These are phyloP conservation scores for Cephus rjabovi DNA, from an alignment of 2,888 invertebrate genomes.

Conservation along the genomic window DNA sequence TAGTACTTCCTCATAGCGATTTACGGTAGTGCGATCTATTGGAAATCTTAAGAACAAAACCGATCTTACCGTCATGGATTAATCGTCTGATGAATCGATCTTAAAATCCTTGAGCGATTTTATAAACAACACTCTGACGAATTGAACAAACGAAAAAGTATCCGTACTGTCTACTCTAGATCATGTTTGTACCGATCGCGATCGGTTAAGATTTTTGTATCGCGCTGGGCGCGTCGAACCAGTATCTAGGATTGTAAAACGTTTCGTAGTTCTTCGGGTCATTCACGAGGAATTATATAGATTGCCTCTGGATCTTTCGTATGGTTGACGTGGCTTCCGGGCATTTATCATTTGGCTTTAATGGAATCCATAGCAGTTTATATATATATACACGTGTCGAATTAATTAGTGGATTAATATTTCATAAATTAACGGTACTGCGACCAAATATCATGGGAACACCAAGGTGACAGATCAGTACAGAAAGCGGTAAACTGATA, in stretches of 20 bases:
- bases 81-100: not conserved
- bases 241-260: not conserved
- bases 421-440: not conserved
- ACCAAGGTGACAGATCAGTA: not conserved
- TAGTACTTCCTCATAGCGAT: not conserved
- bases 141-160: constrained; percentile 12
- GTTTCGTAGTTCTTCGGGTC: not conserved
- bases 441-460: not conserved
- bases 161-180: constrained; percentile 7
- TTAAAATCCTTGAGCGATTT: not conserved
- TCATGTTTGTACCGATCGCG: not conserved
- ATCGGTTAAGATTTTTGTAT: not conserved
- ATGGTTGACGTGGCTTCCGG: not conserved
- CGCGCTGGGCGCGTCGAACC: not conserved
- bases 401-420: not conserved
- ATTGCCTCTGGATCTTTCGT: not conserved
- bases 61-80: not conserved
- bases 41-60: not conserved
- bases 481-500: not conserved
- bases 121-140: constrained; percentile 16
- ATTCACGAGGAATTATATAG: not conserved
- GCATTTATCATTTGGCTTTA: not conserved
- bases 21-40: not conserved
- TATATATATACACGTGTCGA: not conserved
- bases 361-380: not conserved